Evolutionary conservation across 2,888 invertebrate species (phyloP).

Genomic region (Acrocyrtus sp.): DNA sequence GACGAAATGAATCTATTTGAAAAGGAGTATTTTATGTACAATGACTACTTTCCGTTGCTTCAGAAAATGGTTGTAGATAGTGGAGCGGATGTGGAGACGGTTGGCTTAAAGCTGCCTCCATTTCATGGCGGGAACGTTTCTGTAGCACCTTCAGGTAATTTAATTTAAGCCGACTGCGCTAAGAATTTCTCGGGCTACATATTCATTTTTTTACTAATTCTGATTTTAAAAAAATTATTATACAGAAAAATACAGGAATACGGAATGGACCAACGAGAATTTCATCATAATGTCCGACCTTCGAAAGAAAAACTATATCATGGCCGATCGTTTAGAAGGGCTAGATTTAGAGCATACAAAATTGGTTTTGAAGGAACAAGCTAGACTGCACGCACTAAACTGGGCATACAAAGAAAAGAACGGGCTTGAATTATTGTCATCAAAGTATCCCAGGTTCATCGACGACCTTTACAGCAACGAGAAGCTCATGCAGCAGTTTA

Average conservation of each 20-base stretch:
- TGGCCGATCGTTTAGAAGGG: constrained; percentile 51
- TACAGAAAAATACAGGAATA: constrained; percentile 13
- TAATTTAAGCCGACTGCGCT: neutral
- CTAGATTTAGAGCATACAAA: constrained; percentile 55
- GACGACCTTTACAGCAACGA: constrained; percentile 17
- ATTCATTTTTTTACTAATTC: neutral
- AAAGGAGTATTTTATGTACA: constrained; percentile 29
- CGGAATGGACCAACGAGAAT: constrained; percentile 25
- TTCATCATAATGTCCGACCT: constrained; percentile 37
- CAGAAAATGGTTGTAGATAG: neutral
- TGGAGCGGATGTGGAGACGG: neutral
- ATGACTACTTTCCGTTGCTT: constrained; percentile 8
- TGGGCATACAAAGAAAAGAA: constrained; percentile 40
- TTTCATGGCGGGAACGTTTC: constrained; percentile 27
- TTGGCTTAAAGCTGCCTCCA: constrained; percentile 6
- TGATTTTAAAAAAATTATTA: no score
- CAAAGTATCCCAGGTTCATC: constrained; percentile 16
- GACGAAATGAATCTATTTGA: constrained; percentile 23
- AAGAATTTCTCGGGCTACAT: neutral
- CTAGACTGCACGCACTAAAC: constrained; percentile 32
- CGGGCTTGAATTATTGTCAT: neutral
- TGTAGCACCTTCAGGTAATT: neutral
- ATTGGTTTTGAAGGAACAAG: constrained; percentile 57
- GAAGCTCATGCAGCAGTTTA: constrained; percentile 15
- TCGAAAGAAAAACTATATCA: constrained; percentile 49